phyloP scores from a whole-genome alignment of 2,113 vertebrate species.

The Muntiacus reevesi region DNA sequence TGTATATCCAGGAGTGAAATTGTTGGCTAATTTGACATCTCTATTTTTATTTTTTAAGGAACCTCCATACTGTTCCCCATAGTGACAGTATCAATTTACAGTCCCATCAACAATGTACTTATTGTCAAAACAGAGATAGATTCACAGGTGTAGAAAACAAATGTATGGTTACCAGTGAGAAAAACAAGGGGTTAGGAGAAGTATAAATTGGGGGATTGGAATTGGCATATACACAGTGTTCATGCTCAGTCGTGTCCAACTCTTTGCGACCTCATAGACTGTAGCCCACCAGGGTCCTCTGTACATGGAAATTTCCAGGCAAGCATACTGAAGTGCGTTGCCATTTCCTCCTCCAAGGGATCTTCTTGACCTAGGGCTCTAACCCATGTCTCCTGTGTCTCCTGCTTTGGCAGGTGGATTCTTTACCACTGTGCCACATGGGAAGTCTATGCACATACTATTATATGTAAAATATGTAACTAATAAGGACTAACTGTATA shows the following conservation, averaged over 20 bases:
- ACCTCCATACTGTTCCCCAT: background rate
- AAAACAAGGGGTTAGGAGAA: background rate
- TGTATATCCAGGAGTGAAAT: background rate
- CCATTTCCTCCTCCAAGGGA: background rate
- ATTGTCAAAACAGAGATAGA: background rate
- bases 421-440: background rate
- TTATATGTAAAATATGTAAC: background rate
- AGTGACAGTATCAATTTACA: background rate
- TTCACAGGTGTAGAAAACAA: background rate
- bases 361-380: background rate
- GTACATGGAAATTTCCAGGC: background rate
- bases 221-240: background rate
- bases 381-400: background rate
- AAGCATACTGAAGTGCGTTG: background rate
- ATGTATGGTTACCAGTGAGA: background rate
- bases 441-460: background rate
- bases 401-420: background rate
- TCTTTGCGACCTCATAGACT: background rate
- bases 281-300: background rate
- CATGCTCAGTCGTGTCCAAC: background rate
- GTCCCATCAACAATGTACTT: too few relatives aligned
- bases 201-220: background rate
- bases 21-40: background rate
- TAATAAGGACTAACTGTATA: background rate
- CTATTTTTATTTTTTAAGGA: background rate